phyloP scores from a whole-genome alignment of 2,113 vertebrate species.

The Anser brachyrhynchus region DNA sequence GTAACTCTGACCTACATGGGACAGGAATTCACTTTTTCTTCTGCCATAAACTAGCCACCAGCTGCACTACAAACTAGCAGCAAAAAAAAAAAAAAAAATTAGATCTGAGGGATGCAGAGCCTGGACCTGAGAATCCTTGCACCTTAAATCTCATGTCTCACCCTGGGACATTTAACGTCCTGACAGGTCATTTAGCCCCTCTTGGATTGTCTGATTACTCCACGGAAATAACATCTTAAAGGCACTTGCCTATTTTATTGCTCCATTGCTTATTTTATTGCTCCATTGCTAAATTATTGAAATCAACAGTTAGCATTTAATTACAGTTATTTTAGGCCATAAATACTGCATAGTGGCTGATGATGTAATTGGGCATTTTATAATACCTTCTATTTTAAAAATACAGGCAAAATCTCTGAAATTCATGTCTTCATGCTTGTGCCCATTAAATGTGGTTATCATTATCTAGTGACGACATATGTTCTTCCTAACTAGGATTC shows the following conservation, averaged over 20 bases:
- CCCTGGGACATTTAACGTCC: neutral
- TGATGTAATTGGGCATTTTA: slow-evolving; percentile 12
- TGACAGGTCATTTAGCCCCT: neutral
- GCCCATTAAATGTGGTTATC: slow-evolving; percentile 37
- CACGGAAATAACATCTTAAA: neutral
- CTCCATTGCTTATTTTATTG: slow-evolving; percentile 21
- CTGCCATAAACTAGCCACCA: neutral
- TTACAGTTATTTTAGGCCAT: slow-evolving; percentile 24
- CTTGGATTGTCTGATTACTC: neutral
- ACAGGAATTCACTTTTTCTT: neutral
- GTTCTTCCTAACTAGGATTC: slow-evolving; percentile 10
- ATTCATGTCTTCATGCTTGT: neutral
- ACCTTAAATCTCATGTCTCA: neutral
- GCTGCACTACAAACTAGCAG: neutral
- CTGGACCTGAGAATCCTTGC: neutral
- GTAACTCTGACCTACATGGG: neutral
- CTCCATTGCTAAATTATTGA: slow-evolving; percentile 14
- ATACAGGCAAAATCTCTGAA: neutral
- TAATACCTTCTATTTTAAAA: slow-evolving; percentile 1
- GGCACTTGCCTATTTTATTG: slow-evolving; percentile 17
- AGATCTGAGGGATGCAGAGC: neutral
- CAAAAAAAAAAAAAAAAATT: neutral
- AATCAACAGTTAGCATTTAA: slow-evolving; percentile 6
- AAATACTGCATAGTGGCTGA: neutral
- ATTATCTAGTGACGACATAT: neutral